Evolutionary conservation across 2,888 invertebrate species (phyloP).

Genomic region (Ophraella communa): DNA sequence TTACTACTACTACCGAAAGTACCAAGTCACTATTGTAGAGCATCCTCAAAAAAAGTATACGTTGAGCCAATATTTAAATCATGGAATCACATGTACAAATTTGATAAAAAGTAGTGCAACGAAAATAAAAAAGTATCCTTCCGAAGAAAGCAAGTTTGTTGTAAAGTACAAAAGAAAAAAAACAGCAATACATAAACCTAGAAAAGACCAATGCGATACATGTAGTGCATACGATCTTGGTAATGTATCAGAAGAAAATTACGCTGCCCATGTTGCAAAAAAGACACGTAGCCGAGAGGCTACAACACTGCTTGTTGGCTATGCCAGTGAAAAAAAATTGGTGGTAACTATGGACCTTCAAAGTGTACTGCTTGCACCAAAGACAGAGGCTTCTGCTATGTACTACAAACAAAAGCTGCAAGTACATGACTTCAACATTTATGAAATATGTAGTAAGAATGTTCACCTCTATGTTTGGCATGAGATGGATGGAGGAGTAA

Average conservation of each 20-base stretch:
- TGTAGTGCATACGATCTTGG: no score
- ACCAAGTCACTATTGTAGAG: background rate
- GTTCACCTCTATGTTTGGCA: slow-evolving; percentile 24
- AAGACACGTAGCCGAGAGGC: no score
- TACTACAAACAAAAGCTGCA: slow-evolving; percentile 22
- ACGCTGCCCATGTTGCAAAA: no score
- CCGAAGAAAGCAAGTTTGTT: background rate
- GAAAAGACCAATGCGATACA: no score
- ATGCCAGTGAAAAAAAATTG: background rate
- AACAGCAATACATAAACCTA: no score
- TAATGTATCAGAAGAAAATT: no score
- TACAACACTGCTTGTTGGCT: no score
- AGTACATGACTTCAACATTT: slow-evolving; percentile 29
- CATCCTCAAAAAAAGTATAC: background rate
- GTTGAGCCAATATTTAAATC: no score
- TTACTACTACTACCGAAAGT: background rate
- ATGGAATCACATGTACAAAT: no score
- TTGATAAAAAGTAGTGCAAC: no score
- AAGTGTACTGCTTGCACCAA: no score
- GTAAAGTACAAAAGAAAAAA: no score
- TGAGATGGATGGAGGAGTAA: slow-evolving; percentile 1
- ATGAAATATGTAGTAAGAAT: slow-evolving; percentile 19
- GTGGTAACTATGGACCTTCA: background rate
- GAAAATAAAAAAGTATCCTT: background rate
- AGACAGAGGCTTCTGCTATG: background rate